Evolutionary conservation across 2,888 invertebrate genomes (phyloP).

Genomic region (Drosophila eohydei): DNA sequence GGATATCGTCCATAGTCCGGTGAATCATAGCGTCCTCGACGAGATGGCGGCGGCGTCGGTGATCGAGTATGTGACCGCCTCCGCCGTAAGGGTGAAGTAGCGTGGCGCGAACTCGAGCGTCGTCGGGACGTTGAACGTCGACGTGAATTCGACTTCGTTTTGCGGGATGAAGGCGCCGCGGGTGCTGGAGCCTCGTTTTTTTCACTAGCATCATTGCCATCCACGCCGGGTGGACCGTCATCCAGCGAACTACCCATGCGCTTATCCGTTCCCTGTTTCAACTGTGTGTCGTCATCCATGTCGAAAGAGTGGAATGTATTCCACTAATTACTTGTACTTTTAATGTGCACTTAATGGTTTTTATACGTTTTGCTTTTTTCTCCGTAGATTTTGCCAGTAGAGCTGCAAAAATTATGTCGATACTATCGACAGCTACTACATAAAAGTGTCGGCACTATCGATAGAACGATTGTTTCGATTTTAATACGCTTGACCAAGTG

Average conservation of each 20-base stretch:
- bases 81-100: constrained; percentile 72
- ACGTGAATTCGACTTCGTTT: constrained; percentile 61
- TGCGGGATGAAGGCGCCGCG: constrained; percentile 35
- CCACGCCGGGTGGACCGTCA: constrained; percentile 84
- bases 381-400: constrained; percentile 38
- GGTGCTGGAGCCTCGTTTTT: constrained; percentile 49
- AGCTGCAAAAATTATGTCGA: constrained; percentile 40
- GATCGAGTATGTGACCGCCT: constrained; percentile 82
- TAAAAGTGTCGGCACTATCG: neutral
- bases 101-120: constrained; percentile 77
- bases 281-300: constrained; percentile 82
- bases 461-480: neutral
- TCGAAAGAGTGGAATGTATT: constrained; percentile 28
- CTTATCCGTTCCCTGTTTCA: constrained; percentile 78
- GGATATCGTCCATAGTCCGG: constrained; percentile 79
- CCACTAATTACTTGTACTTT: constrained; percentile 31
- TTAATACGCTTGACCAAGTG: neutral
- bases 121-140: constrained; percentile 62
- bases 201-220: constrained; percentile 71
- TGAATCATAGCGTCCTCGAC: constrained; percentile 78
- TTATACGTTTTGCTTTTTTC: constrained; percentile 52
- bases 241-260: constrained; percentile 75
- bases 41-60: constrained; percentile 75
- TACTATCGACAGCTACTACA: constrained; percentile 30
- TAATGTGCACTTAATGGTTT: constrained; percentile 25